Evolutionary conservation across 2,888 invertebrate species (phyloP).

Genomic region (Hyposoter dolosus): DNA sequence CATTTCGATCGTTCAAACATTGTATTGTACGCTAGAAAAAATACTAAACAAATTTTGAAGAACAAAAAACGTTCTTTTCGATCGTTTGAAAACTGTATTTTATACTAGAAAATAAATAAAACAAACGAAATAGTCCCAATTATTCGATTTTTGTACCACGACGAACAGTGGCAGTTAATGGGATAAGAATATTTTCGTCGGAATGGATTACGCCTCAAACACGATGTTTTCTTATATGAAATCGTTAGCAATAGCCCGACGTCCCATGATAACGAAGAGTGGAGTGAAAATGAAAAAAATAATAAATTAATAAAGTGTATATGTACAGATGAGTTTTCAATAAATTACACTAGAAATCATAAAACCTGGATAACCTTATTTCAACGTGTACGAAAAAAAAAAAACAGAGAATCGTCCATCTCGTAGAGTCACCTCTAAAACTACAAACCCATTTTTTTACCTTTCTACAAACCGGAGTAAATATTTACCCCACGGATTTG

Average conservation of each 20-base stretch:
- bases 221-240: slow-evolving; percentile 57
- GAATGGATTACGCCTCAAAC: slow-evolving; percentile 17
- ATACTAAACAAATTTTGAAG: slow-evolving; percentile 31
- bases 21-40: slow-evolving; percentile 37
- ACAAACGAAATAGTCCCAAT: slow-evolving; percentile 8
- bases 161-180: slow-evolving; percentile 63
- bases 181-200: slow-evolving; percentile 39
- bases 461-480: too few species aligned
- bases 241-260: slow-evolving; percentile 66
- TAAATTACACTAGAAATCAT: slow-evolving; percentile 73
- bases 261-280: slow-evolving; percentile 68
- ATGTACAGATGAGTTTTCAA: slow-evolving; percentile 76
- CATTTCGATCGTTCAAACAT: slow-evolving; percentile 13
- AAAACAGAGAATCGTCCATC: slow-evolving; percentile 14
- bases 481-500: too few species aligned
- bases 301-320: slow-evolving; percentile 63
- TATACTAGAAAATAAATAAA: slow-evolving; percentile 16
- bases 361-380: neutral
- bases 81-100: slow-evolving; percentile 57
- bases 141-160: slow-evolving; percentile 47
- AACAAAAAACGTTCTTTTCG: slow-evolving; percentile 9
- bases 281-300: slow-evolving; percentile 37
- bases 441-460: too few species aligned
- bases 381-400: neutral
- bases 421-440: slow-evolving; percentile 28